Conservation (phyloP, 2,797 vertebrate species). For the Cirrhinus molitorella region DNA sequence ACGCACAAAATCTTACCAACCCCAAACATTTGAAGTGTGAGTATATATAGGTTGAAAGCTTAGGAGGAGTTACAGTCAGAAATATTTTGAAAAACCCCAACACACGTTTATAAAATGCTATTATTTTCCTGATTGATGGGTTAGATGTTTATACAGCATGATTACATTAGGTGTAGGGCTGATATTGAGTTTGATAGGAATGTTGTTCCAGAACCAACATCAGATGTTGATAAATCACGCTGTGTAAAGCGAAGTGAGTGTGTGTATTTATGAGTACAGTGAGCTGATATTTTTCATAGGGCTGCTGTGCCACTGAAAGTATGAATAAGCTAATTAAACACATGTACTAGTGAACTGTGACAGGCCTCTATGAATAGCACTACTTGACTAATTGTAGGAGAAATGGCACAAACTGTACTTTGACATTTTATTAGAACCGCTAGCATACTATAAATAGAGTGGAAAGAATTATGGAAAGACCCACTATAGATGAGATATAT, state of each 20-base stretch:
- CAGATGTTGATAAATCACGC: neutral
- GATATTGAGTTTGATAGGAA: neutral
- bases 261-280: neutral
- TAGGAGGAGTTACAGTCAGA: neutral
- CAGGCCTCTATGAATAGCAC: neutral
- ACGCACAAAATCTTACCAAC: too few species aligned
- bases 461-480: neutral
- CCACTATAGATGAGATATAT: neutral
- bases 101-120: neutral
- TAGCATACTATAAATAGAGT: neutral
- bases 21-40: too few species aligned
- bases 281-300: neutral
- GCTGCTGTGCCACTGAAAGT: neutral
- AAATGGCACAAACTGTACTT: neutral
- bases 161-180: neutral
- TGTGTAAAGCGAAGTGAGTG: neutral
- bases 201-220: neutral
- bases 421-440: neutral
- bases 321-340: neutral
- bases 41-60: neutral
- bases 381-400: neutral
- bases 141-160: neutral
- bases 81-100: neutral
- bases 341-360: neutral
- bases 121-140: neutral